Conservation (phyloP, 2,113 vertebrate species). For the Prunella himalayana region DNA sequence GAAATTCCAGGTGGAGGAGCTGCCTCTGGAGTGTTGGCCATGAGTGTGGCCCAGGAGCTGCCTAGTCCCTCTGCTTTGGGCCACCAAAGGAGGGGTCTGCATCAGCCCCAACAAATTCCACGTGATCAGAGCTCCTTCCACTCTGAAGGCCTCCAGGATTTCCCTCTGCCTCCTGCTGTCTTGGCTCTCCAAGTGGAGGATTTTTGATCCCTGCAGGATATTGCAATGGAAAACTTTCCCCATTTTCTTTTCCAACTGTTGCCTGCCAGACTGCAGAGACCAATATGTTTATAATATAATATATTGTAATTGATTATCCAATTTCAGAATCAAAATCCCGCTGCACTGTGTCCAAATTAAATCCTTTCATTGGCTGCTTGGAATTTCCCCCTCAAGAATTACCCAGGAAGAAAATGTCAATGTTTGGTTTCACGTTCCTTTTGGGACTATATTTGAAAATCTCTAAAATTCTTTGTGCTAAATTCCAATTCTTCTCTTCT, state of each 20-base stretch:
- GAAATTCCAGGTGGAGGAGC: background rate
- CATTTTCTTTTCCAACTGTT: background rate
- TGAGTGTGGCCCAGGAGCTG: background rate
- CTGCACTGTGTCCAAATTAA: slow-evolving; percentile 6
- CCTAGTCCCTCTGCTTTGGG: background rate
- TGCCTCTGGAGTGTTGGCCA: background rate
- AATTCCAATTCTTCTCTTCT: background rate
- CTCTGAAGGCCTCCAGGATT: background rate
- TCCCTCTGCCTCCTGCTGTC: background rate
- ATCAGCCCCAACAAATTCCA: too few species aligned
- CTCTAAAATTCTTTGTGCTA: background rate
- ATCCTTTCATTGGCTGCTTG: slow-evolving; percentile 20
- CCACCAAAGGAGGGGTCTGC: background rate
- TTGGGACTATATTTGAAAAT: background rate
- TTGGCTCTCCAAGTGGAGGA: accelerated
- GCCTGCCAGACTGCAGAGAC: background rate
- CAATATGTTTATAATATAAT: background rate
- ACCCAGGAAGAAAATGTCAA: background rate
- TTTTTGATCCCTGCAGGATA: background rate
- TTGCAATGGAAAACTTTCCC: background rate
- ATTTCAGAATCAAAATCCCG: background rate
- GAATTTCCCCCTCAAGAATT: slow-evolving; percentile 14
- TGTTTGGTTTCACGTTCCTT: background rate
- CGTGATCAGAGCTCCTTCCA: background rate
- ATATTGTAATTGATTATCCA: slow-evolving; percentile 9